These are phyloP conservation scores for Brenthis daphne DNA, from an alignment of 2,888 invertebrate species.

Conservation along the genomic window DNA sequence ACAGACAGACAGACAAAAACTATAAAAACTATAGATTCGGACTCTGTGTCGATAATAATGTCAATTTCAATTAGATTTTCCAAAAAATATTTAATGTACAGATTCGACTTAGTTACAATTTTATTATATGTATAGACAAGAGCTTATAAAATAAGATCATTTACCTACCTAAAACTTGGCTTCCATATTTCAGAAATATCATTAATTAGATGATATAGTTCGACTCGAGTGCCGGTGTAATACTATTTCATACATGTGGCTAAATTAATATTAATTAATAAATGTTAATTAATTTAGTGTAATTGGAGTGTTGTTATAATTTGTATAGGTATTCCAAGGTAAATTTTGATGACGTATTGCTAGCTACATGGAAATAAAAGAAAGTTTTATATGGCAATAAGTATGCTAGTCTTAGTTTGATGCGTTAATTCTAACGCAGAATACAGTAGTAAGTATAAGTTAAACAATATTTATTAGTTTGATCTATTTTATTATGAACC, in stretches of 20 bases:
- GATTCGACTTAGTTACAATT: too few species aligned
- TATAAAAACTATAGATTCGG: too few species aligned
- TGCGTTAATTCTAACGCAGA: too few species aligned
- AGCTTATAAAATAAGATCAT: conserved; percentile 62
- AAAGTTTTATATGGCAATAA: too few species aligned
- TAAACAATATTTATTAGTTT: too few species aligned
- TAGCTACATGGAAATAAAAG: neutral
- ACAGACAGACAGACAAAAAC: too few species aligned
- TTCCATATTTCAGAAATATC: conserved; percentile 33
- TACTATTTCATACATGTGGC: conserved; percentile 7
- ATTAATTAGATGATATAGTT: conserved; percentile 25
- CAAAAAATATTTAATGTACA: too few species aligned
- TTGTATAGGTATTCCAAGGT: conserved; percentile 2
- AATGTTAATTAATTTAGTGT: conserved; percentile 19
- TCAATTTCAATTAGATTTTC: too few species aligned
- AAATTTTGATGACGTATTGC: conserved; percentile 4
- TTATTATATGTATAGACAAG: conserved; percentile 46
- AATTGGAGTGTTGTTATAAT: conserved; percentile 22
- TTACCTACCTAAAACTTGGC: conserved; percentile 56
- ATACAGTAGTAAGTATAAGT: too few species aligned
- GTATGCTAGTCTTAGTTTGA: too few species aligned
- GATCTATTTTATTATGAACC: too few species aligned
- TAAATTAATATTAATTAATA: conserved; percentile 24
- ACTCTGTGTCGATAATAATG: too few species aligned
- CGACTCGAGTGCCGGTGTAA: conserved; percentile 36